phyloP scores from a whole-genome alignment of 2,888 invertebrate genomes.

The Mayetiola destructor region DNA sequence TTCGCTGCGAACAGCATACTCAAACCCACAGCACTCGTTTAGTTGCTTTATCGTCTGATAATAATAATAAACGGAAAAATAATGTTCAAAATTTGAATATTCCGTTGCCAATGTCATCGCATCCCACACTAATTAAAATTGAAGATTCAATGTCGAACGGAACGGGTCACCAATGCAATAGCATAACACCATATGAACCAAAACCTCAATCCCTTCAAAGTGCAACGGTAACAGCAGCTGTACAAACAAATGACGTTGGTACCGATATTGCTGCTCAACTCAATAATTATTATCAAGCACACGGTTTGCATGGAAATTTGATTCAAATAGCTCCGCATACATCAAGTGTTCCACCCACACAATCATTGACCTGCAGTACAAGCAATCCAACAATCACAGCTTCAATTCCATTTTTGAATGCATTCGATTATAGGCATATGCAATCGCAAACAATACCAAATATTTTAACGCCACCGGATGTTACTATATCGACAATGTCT shows the following conservation, averaged over 20 bases:
- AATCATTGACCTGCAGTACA: background rate
- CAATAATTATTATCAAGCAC: constrained; percentile 20
- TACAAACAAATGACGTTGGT: constrained; percentile 20
- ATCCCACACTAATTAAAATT: constrained; percentile 48
- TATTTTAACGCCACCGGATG: constrained; percentile 5
- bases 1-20: constrained; percentile 40
- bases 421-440: background rate
- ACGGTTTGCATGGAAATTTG: constrained; percentile 19
- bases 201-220: constrained; percentile 20
- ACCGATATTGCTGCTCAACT: constrained; percentile 18
- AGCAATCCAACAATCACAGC: background rate
- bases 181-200: background rate
- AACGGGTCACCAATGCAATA: constrained; percentile 20
- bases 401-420: background rate
- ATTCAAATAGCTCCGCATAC: constrained; percentile 20
- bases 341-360: background rate
- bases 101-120: constrained; percentile 34
- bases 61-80: constrained; percentile 38
- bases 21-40: constrained; percentile 53
- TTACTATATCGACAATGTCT: constrained; percentile 6
- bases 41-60: constrained; percentile 44
- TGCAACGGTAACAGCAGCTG: constrained; percentile 20
- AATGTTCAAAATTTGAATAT: constrained; percentile 37
- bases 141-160: constrained; percentile 37
- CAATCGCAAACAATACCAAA: background rate